phyloP scores from a whole-genome alignment of 2,113 vertebrate species.

The Nibea albiflora region DNA sequence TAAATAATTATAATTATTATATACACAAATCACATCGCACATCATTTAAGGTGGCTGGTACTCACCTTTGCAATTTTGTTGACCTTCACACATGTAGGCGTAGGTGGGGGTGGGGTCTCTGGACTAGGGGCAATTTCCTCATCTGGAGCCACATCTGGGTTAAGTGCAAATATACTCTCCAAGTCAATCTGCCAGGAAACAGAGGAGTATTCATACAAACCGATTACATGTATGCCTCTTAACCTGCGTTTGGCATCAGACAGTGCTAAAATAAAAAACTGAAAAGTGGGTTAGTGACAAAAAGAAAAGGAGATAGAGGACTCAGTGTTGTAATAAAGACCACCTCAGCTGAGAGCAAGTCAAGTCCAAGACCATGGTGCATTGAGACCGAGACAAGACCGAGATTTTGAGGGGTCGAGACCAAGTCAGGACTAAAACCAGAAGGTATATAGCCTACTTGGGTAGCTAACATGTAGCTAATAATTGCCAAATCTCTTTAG shows the following conservation, averaged over 20 bases:
- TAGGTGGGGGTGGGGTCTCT: constrained; percentile 91
- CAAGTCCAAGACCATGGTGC: too few species aligned
- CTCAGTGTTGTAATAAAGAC: too few species aligned
- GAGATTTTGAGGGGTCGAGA: too few species aligned
- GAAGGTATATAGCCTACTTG: too few species aligned
- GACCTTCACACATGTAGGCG: constrained; percentile 87
- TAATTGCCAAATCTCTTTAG: too few species aligned
- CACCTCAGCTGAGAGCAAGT: too few species aligned
- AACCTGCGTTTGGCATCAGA: not conserved
- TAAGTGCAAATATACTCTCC: constrained; percentile 98
- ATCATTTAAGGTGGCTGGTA: not conserved
- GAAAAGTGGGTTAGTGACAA: not conserved
- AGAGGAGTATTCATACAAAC: constrained; percentile 17
- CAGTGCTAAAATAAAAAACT: not conserved
- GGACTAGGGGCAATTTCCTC: constrained; percentile 92
- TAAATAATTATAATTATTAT: too few species aligned
- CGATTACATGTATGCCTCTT: not conserved
- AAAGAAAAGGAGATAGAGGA: not conserved
- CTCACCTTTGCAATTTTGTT: constrained; percentile 97
- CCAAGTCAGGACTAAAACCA: too few species aligned
- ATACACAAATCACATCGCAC: not conserved
- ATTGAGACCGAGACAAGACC: too few species aligned
- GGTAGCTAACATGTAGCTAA: too few species aligned
- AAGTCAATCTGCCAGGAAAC: constrained; percentile 90
- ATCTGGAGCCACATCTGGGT: constrained; percentile 93